phyloP scores from a whole-genome alignment of 2,797 vertebrate species.

The Peromyscus eremicus region DNA sequence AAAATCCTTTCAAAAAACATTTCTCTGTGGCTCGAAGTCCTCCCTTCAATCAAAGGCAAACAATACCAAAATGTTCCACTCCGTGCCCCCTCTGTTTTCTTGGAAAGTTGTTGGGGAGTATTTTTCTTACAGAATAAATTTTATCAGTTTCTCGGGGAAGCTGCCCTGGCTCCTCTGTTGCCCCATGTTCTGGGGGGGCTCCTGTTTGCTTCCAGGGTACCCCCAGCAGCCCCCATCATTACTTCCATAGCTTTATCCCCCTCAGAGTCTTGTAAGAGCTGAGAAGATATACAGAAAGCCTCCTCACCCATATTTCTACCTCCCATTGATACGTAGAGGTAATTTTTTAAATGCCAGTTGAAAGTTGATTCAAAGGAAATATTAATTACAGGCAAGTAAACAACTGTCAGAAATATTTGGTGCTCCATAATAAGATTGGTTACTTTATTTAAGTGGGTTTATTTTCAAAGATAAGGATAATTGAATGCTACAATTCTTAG shows the following conservation, averaged over 20 bases:
- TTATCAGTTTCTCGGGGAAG: not conserved
- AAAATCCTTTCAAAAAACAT: slow-evolving; percentile 35
- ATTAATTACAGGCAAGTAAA: slow-evolving; percentile 61
- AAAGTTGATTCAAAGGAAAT: slow-evolving; percentile 23
- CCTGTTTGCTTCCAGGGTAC: not conserved
- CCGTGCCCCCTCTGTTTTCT: not conserved
- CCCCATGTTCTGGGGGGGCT: not conserved
- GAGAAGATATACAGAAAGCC: not conserved
- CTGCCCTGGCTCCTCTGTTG: not conserved
- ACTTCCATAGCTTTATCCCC: not conserved
- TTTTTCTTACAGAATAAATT: slow-evolving; percentile 18
- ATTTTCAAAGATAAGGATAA: slow-evolving; percentile 17
- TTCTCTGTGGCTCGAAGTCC: not conserved
- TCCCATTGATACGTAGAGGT: not conserved
- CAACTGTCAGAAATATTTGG: not conserved
- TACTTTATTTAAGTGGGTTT: not conserved
- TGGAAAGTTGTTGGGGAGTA: not conserved
- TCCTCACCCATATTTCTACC: not conserved
- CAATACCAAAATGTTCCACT: not conserved
- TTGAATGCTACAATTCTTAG: slow-evolving; percentile 8
- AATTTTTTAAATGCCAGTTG: slow-evolving; percentile 14
- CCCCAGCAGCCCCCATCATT: not conserved
- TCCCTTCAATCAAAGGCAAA: not conserved
- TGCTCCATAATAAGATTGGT: slow-evolving; percentile 17
- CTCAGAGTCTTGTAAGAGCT: not conserved